Evolutionary conservation across 2,113 vertebrate species (phyloP).

Genomic region (Myotis lucifugus): DNA sequence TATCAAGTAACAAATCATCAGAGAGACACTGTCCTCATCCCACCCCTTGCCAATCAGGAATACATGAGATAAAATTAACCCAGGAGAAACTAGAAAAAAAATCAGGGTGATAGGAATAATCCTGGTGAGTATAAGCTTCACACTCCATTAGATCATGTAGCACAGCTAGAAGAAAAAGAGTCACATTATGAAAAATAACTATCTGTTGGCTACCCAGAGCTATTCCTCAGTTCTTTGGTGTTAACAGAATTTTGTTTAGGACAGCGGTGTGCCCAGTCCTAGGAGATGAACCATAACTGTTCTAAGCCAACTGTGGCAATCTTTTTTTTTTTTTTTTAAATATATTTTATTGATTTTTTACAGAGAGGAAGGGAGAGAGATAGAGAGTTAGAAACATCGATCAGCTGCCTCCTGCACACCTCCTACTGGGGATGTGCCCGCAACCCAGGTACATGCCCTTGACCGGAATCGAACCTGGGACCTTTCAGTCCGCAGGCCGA

Average conservation of each 20-base stretch:
- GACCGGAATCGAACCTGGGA: too few species aligned
- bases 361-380: too few species aligned
- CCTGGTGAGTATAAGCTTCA: background rate
- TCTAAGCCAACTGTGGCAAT: background rate
- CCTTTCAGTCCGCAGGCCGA: too few species aligned
- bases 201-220: background rate
- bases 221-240: background rate
- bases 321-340: too few species aligned
- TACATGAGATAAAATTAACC: background rate
- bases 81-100: background rate
- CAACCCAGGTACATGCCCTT: too few species aligned
- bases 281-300: background rate
- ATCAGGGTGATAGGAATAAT: background rate
- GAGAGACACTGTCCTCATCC: background rate
- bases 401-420: too few species aligned
- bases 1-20: slow-evolving; percentile 7
- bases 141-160: background rate
- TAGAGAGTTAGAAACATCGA: too few species aligned
- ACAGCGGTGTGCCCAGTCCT: background rate
- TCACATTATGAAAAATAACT: background rate
- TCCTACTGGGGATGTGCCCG: too few species aligned
- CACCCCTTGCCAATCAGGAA: background rate
- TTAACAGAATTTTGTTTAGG: background rate
- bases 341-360: too few species aligned
- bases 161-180: background rate